Conservation (phyloP, 2,888 invertebrate species). For the Smittia aterrima region DNA sequence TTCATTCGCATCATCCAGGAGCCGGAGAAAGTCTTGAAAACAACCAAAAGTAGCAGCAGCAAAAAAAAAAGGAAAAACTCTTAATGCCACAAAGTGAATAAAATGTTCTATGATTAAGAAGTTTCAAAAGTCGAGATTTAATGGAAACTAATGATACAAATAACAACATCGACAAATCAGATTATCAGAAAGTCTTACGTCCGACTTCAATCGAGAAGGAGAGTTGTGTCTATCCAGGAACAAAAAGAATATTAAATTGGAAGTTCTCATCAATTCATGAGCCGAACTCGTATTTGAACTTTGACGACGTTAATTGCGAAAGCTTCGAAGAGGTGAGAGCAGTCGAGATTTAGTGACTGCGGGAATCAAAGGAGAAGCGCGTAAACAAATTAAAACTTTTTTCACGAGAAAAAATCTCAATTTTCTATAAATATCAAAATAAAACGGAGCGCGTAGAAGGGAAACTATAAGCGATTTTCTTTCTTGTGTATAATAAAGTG, state of each 20-base stretch:
- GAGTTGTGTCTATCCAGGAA: constrained; percentile 17
- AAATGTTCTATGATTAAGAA: constrained; percentile 26
- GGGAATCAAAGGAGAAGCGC: neutral
- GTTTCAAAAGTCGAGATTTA: constrained; percentile 5
- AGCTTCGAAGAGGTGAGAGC: constrained; percentile 8
- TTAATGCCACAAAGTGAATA: constrained; percentile 41
- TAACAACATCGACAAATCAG: constrained; percentile 23
- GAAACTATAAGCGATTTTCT: neutral
- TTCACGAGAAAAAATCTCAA: neutral
- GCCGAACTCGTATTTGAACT: constrained; percentile 2
- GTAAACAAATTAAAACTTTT: constrained; percentile 1
- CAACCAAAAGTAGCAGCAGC: neutral
- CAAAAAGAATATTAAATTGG: constrained; percentile 41
- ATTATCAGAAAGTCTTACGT: constrained; percentile 33
- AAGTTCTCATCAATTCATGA: constrained; percentile 14
- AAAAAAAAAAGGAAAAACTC: neutral
- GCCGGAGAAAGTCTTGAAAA: neutral
- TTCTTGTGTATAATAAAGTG: constrained; percentile 19
- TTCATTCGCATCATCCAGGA: constrained; percentile 16
- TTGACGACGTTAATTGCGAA: constrained; percentile 16
- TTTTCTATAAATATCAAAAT: neutral
- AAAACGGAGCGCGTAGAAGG: neutral
- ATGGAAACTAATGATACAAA: constrained; percentile 42
- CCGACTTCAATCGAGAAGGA: constrained; percentile 14
- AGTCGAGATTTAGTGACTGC: neutral